Conservation (phyloP, 1,140 invertebrate species). For the Drosophila chauvacae region DNA sequence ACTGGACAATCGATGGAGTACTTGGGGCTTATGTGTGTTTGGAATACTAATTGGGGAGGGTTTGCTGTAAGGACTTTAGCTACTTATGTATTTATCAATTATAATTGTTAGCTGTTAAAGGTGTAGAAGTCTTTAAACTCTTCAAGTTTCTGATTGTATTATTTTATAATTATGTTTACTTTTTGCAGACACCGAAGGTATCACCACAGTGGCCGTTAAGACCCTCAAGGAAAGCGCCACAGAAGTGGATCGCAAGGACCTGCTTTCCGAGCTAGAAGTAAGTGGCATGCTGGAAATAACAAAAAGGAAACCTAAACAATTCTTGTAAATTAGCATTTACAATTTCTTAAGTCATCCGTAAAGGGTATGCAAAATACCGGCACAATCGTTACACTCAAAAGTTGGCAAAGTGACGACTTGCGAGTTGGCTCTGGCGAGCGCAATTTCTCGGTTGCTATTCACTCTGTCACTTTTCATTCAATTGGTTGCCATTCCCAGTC, state of each 20-base stretch:
- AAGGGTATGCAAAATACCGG: conserved; percentile 39
- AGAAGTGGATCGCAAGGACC: conserved; percentile 94
- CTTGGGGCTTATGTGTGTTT: background rate
- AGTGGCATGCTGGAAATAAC: conserved; percentile 9
- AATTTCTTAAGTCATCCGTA: conserved; percentile 13
- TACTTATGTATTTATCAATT: background rate
- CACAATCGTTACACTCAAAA: conserved; percentile 45
- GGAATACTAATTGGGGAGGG: background rate
- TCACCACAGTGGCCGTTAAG: conserved; percentile 93
- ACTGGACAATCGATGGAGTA: background rate
- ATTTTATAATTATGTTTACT: conserved; percentile 26
- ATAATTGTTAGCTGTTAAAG: background rate
- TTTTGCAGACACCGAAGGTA: conserved; percentile 87
- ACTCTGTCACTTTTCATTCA: conserved; percentile 61
- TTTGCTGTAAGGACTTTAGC: background rate
- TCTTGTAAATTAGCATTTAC: conserved; percentile 35
- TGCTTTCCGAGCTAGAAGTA: conserved; percentile 92
- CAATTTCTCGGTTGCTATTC: conserved; percentile 45
- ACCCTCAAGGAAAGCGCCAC: conserved; percentile 96
- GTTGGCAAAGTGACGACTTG: conserved; percentile 52
- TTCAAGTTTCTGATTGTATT: background rate
- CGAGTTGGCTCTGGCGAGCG: conserved; percentile 17
- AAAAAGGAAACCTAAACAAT: background rate
- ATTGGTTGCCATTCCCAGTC: conserved; percentile 37
- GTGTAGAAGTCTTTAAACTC: background rate